Percentiles rank a stretch among this genome's conserved stretches.
Evolutionary conservation across 2,113 vertebrate species (phyloP).

Genomic region (Nesoenas mayeri): DNA sequence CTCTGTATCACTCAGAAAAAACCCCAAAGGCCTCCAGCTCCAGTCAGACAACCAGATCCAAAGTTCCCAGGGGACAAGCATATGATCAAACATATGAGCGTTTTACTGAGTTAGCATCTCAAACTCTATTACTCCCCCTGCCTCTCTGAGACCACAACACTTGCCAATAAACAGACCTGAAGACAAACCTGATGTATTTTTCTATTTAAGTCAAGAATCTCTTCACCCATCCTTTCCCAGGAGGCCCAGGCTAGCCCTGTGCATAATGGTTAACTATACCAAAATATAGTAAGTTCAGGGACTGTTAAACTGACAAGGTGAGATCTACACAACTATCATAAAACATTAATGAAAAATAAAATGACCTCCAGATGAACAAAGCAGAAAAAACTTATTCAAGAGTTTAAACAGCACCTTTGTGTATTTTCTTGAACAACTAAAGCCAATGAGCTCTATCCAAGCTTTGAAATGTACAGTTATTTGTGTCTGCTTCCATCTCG

Average conservation of each 20-base stretch:
- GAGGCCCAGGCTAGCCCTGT: neutral
- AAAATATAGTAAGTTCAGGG: neutral
- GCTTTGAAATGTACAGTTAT: neutral
- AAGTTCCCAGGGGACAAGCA: neutral
- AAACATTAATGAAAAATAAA: neutral
- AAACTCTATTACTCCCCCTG: neutral
- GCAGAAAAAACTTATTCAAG: neutral
- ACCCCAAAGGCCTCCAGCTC: neutral
- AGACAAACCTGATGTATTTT: neutral
- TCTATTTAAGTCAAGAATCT: neutral
- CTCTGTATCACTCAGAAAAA: neutral
- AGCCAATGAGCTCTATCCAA: neutral
- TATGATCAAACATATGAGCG: neutral
- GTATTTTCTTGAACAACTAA: neutral
- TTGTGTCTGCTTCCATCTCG: neutral
- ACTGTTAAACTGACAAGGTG: neutral
- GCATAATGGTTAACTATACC: accelerated
- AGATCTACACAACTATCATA: neutral
- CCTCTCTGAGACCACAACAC: neutral
- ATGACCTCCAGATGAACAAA: neutral
- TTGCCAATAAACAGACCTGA: neutral
- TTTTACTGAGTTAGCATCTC: neutral
- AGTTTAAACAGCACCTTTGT: neutral
- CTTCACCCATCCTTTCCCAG: neutral
- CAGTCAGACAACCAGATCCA: neutral